phyloP scores from a whole-genome alignment of 2,113 vertebrate species.

The Zonotrichia leucophrys region DNA sequence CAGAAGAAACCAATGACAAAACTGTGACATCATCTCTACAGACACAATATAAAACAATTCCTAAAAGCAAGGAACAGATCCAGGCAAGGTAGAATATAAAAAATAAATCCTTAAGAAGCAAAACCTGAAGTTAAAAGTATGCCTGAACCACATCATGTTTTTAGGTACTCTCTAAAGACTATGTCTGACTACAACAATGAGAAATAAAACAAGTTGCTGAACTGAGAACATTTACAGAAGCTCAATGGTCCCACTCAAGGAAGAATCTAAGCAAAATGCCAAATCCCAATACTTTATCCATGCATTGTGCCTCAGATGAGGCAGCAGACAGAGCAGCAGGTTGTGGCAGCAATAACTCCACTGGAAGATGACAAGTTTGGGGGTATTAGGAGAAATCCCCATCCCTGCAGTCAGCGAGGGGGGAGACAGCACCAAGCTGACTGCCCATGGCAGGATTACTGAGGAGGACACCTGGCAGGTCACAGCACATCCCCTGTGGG shows the following conservation, averaged over 20 bases:
- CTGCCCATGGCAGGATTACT: accelerated
- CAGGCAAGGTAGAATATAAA: not conserved
- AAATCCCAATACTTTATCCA: not conserved
- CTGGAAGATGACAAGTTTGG: accelerated
- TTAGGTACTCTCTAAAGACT: not conserved
- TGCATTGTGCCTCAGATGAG: accelerated
- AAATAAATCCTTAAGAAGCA: not conserved
- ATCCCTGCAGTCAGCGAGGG: accelerated
- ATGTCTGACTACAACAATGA: not conserved
- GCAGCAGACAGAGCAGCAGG: not conserved
- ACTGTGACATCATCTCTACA: not conserved
- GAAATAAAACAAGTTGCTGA: not conserved
- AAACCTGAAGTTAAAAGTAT: not conserved
- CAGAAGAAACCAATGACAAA: not conserved
- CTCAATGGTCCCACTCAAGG: not conserved
- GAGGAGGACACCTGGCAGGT: not conserved
- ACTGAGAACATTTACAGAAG: not conserved
- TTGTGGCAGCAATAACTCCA: not conserved
- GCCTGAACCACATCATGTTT: not conserved
- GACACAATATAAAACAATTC: not conserved
- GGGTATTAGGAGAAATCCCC: not conserved
- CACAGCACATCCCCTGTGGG: not conserved
- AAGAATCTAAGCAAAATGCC: not conserved
- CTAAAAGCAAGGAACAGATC: not conserved
- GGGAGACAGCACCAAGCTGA: accelerated